phyloP scores from a whole-genome alignment of 1,140 invertebrate genomes.

The Hirudo medicinalis region DNA sequence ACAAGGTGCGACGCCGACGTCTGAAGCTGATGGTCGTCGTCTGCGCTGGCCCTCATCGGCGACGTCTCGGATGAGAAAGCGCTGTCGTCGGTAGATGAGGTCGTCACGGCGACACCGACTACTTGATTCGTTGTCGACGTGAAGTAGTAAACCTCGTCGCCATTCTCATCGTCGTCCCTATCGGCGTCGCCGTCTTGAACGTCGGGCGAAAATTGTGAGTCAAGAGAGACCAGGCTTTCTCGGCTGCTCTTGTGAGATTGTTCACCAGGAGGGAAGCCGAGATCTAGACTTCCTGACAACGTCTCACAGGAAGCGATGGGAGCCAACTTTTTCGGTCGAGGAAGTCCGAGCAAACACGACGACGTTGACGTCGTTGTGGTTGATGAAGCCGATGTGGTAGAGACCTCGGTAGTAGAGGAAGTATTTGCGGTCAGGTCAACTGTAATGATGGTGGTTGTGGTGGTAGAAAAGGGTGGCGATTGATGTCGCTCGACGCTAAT shows the following conservation, averaged over 20 bases:
- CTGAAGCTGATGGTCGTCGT: not conserved
- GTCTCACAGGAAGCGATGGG: constrained; percentile 41
- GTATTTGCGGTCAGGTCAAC: not conserved
- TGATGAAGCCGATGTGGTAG: not conserved
- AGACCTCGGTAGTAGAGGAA: not conserved
- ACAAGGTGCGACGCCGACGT: not conserved
- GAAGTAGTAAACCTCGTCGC: constrained; percentile 15
- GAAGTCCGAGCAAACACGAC: constrained; percentile 27
- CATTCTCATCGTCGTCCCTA: not conserved
- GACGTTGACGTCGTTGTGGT: constrained; percentile 27
- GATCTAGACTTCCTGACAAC: constrained; percentile 28
- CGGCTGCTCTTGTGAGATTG: not conserved
- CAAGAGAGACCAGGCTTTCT: not conserved
- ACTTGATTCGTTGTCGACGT: constrained; percentile 16
- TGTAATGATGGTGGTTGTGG: not conserved
- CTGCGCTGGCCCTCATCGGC: constrained; percentile 4
- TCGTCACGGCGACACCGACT: not conserved
- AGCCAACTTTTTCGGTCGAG: constrained; percentile 31
- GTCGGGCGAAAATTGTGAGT: no score
- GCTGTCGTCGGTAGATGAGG: constrained; percentile 6
- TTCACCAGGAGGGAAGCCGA: constrained; percentile 6
- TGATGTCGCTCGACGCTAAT: no score
- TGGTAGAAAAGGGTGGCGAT: not conserved
- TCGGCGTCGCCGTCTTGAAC: no score
- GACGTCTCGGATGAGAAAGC: constrained; percentile 15